phyloP scores from a whole-genome alignment of 2,113 vertebrate genomes.

The Chascanopsetta lugubris region DNA sequence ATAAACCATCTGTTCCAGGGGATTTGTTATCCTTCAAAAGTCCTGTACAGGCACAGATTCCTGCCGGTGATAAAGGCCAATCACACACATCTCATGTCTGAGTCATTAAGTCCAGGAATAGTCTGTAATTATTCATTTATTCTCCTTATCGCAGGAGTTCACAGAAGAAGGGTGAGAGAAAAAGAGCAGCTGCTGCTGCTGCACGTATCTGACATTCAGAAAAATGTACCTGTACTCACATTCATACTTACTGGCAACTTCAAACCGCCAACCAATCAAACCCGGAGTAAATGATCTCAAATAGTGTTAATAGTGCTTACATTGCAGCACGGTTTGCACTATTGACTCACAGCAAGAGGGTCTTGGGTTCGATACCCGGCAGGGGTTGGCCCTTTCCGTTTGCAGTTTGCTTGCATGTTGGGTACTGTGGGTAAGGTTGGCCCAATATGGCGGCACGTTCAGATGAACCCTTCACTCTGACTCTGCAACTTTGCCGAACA shows the following conservation, averaged over 20 bases:
- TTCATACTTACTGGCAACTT: background rate
- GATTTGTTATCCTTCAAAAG: constrained; percentile 16
- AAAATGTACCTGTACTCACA: background rate
- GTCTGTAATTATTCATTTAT: constrained; percentile 3
- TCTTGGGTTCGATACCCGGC: too few relatives aligned
- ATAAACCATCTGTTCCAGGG: constrained; percentile 10
- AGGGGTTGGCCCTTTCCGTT: too few relatives aligned
- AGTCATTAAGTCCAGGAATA: constrained; percentile 1
- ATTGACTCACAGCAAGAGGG: too few relatives aligned
- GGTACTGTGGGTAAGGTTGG: too few relatives aligned
- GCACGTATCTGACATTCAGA: background rate
- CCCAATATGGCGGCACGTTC: too few relatives aligned
- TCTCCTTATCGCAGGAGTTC: background rate
- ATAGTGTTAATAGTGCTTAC: too few relatives aligned
- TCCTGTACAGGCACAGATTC: background rate
- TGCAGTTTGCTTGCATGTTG: too few relatives aligned
- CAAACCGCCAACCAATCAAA: background rate
- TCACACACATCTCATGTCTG: constrained; percentile 7
- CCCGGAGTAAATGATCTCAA: background rate
- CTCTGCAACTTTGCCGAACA: too few relatives aligned
- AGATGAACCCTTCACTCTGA: too few relatives aligned
- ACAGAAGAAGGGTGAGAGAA: background rate
- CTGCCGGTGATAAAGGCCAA: background rate
- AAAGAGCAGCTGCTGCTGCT: too few relatives aligned
- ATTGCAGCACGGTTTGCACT: too few relatives aligned